Percentiles rank a stretch among this genome's conserved stretches.
phyloP scores from a whole-genome alignment of 1,140 invertebrate species.

The Cyphomyrmex costatus region DNA sequence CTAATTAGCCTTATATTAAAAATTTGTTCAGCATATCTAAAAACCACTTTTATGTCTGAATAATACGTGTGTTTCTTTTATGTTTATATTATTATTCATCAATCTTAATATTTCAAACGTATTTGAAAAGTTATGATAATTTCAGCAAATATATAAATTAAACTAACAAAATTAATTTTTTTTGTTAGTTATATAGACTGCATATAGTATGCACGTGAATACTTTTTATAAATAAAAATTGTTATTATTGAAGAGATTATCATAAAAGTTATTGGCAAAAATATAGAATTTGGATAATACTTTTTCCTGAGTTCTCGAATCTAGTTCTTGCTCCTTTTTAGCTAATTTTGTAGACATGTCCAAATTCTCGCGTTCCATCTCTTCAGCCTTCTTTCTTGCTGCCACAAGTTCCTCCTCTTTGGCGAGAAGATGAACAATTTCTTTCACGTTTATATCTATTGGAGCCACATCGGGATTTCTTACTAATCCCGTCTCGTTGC shows the following conservation, averaged over 20 bases:
- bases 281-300: slow-evolving; percentile 79
- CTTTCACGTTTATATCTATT: slow-evolving; percentile 96
- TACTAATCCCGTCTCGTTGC: slow-evolving; percentile 87
- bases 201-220: background rate
- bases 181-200: background rate
- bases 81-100: slow-evolving; percentile 20
- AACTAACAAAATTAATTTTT: background rate
- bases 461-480: slow-evolving; percentile 95
- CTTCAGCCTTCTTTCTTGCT: slow-evolving; percentile 94
- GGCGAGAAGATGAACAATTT: slow-evolving; percentile 95
- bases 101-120: background rate
- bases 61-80: background rate
- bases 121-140: background rate
- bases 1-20: background rate
- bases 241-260: background rate
- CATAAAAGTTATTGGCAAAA: background rate
- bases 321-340: slow-evolving; percentile 97
- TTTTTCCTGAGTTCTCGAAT: slow-evolving; percentile 95
- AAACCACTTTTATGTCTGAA: background rate
- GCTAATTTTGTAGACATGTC: slow-evolving; percentile 94
- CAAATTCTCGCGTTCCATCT: slow-evolving; percentile 95
- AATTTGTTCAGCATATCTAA: background rate
- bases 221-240: background rate
- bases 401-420: slow-evolving; percentile 97
- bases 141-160: background rate